Conservation (phyloP, 2,888 invertebrate species). For the Portevinia maculata region DNA sequence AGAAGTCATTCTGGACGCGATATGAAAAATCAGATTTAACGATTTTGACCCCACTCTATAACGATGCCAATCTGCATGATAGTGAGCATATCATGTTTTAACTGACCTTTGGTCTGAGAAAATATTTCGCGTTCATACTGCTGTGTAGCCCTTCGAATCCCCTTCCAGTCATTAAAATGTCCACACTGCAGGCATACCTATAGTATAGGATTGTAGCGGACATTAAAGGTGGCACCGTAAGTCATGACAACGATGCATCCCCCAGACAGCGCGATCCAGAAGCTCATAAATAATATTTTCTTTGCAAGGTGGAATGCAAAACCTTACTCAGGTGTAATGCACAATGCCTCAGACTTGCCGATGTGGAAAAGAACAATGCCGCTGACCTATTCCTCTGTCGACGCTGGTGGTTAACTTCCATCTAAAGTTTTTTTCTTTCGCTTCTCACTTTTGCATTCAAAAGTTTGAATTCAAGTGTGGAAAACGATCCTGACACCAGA, state of each 20-base stretch:
- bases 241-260: slow-evolving; percentile 59
- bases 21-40: slow-evolving; percentile 26
- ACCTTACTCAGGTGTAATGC: slow-evolving; percentile 70
- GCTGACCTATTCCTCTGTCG: slow-evolving; percentile 68
- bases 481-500: slow-evolving; percentile 67
- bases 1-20: slow-evolving; percentile 15
- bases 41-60: slow-evolving; percentile 27
- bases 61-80: slow-evolving; percentile 40
- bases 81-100: slow-evolving; percentile 39
- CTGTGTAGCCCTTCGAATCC: slow-evolving; percentile 27
- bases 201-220: slow-evolving; percentile 14
- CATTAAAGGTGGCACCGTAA: slow-evolving; percentile 65
- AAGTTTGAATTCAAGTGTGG: slow-evolving; percentile 71
- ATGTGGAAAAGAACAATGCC: slow-evolving; percentile 63
- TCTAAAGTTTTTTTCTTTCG: slow-evolving; percentile 10
- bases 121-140: slow-evolving; percentile 8
- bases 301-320: slow-evolving; percentile 61
- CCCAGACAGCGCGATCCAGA: slow-evolving; percentile 46
- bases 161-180: slow-evolving; percentile 54
- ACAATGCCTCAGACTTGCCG: slow-evolving; percentile 47
- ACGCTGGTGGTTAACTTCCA: slow-evolving; percentile 46
- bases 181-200: background rate
- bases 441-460: slow-evolving; percentile 61
- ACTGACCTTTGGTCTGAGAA: slow-evolving; percentile 50
- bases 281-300: slow-evolving; percentile 72